A percentile compares a stretch with the other conserved stretches of the same genome.
phyloP scores from a whole-genome alignment of 1,140 invertebrate species.

The Papilio helenus region DNA sequence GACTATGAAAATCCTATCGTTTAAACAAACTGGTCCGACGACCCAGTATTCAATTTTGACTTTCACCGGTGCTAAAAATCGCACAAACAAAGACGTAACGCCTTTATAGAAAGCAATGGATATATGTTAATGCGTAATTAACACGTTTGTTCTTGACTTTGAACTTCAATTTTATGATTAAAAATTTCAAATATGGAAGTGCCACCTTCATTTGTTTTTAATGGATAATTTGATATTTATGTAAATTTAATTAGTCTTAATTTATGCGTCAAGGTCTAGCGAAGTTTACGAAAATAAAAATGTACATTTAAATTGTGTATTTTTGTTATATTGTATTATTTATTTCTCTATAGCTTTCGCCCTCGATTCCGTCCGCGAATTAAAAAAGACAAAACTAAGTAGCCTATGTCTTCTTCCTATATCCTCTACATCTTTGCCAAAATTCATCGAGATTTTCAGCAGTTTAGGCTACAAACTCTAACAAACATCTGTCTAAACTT shows the following conservation, averaged over 20 bases:
- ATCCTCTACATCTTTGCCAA: no score
- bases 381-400: no score
- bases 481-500: no score
- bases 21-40: conserved; percentile 13
- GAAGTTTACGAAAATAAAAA: neutral
- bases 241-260: neutral
- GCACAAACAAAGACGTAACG: neutral
- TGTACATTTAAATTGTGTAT: neutral
- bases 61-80: conserved; percentile 27
- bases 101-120: neutral
- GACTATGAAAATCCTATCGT: conserved; percentile 16
- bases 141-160: neutral
- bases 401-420: no score
- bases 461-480: no score
- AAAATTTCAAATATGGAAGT: neutral
- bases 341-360: no score
- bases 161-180: neutral
- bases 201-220: neutral
- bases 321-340: no score
- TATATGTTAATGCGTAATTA: neutral
- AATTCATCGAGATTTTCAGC: no score
- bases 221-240: neutral
- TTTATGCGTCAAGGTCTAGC: neutral
- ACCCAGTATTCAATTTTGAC: neutral
- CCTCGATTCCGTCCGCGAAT: no score